Percentiles rank a stretch among this genome's conserved stretches.
Conservation (phyloP, 2,113 vertebrate genomes). For the Propithecus coquereli region DNA sequence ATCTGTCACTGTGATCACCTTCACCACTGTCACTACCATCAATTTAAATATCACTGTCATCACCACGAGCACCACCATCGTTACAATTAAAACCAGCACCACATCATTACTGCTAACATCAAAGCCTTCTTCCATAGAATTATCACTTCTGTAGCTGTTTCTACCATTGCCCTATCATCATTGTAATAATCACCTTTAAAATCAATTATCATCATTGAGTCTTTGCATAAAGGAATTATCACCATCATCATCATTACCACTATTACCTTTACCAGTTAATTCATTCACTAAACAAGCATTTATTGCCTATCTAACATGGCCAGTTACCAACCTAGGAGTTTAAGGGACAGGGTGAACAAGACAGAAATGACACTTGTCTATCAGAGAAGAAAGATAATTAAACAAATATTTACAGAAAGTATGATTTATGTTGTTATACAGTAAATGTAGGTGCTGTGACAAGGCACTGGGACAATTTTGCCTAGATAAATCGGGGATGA, state of each 20-base stretch:
- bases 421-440: background rate
- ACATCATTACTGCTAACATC: no score
- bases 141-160: background rate
- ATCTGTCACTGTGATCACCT: background rate
- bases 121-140: background rate
- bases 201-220: background rate
- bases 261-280: background rate
- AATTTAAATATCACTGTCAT: no score
- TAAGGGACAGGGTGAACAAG: background rate
- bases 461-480: background rate
- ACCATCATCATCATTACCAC: background rate
- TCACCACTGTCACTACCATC: background rate
- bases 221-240: background rate
- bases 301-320: background rate
- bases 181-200: background rate
- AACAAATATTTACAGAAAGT: background rate
- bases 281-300: background rate
- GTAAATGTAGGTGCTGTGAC: background rate
- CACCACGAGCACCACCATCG: rapidly evolving
- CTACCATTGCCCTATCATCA: background rate
- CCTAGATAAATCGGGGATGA: background rate
- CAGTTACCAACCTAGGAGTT: background rate
- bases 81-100: background rate
- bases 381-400: background rate
- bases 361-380: background rate